These are phyloP conservation scores for Fundulus diaphanus DNA, from an alignment of 2,797 vertebrate genomes.

Conservation along the genomic window DNA sequence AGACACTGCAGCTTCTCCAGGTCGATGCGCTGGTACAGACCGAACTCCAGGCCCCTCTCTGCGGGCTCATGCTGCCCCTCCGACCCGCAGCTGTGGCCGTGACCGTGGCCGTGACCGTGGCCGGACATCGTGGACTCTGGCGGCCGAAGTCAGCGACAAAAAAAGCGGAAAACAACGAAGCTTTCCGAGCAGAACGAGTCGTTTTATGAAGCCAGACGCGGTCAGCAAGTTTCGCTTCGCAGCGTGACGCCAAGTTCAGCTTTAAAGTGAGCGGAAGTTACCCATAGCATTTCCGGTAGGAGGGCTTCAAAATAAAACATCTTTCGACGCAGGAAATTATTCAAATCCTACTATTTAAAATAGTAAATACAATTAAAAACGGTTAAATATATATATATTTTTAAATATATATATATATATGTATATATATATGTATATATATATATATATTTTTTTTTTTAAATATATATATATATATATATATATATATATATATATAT, in stretches of 20 bases:
- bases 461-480: too few relatives aligned
- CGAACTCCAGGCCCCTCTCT: conserved; percentile 88
- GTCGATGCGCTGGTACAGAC: conserved; percentile 90
- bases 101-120: conserved; percentile 80
- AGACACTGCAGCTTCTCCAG: conserved; percentile 92
- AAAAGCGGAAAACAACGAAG: neutral
- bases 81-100: conserved; percentile 78
- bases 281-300: neutral
- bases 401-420: too few relatives aligned
- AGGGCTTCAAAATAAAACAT: conserved; percentile 47
- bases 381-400: too few relatives aligned
- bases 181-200: fast-evolving
- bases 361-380: too few relatives aligned
- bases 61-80: conserved; percentile 88
- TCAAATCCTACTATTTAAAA: neutral
- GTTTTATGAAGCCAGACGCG: conserved; percentile 4
- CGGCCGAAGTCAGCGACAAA: neutral
- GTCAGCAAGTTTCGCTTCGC: conserved; percentile 53
- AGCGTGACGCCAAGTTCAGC: neutral
- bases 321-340: neutral
- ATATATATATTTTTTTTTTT: too few relatives aligned
- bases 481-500: too few relatives aligned
- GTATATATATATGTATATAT: too few relatives aligned
- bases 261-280: neutral
- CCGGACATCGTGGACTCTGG: conserved; percentile 74